A percentile compares a stretch with the other conserved stretches of the same genome.
These are phyloP conservation scores for Salminus brasiliensis DNA, from an alignment of 2,113 vertebrate genomes.

Conservation along the genomic window DNA sequence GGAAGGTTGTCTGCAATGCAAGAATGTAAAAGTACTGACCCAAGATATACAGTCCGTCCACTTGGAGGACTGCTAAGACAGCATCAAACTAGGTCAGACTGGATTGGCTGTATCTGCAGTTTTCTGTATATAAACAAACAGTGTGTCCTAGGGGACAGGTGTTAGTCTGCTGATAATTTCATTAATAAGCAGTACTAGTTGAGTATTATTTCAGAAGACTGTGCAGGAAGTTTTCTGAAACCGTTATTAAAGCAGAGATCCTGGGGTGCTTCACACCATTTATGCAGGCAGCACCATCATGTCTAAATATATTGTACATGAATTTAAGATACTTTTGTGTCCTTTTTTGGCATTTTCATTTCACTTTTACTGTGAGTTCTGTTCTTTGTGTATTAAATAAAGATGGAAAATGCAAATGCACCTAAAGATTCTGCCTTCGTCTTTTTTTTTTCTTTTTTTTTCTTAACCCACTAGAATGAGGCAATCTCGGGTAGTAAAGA, in stretches of 20 bases:
- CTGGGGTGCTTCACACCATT: not conserved
- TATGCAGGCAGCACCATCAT: not conserved
- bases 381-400: constrained; percentile 26
- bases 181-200: not conserved
- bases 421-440: not conserved
- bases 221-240: not conserved
- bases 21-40: too few species aligned
- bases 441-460: not conserved
- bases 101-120: not conserved
- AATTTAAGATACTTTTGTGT: not conserved
- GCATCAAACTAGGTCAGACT: not conserved
- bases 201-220: not conserved
- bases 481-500: not conserved
- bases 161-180: not conserved
- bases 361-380: not conserved
- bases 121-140: not conserved
- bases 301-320: not conserved
- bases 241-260: not conserved
- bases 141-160: not conserved
- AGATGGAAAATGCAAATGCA: not conserved
- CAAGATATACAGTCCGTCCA: too few species aligned
- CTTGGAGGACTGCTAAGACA: not conserved
- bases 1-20: too few species aligned
- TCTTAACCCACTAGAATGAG: not conserved
- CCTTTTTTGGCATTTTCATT: not conserved